phyloP scores from a whole-genome alignment of 2,888 invertebrate species.

The Troglohyphantes excavatus region DNA sequence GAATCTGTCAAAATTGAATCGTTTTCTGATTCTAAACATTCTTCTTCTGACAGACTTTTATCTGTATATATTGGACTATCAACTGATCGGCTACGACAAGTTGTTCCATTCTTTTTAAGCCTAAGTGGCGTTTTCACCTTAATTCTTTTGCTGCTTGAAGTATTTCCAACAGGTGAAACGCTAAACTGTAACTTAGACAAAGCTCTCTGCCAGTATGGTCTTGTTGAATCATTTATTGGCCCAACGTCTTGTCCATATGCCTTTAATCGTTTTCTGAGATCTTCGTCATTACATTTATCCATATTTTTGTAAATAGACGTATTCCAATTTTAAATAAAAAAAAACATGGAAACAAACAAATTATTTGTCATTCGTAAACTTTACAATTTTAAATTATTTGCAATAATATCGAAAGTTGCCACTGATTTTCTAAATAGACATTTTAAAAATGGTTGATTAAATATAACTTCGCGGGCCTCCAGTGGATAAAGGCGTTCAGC shows the following conservation, averaged over 20 bases:
- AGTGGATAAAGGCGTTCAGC: too few species aligned
- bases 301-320: background rate
- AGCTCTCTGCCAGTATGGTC: background rate
- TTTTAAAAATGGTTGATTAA: too few species aligned
- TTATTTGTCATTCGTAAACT: too few species aligned
- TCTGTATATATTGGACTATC: background rate
- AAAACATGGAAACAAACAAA: background rate
- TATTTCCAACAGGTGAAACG: too few species aligned
- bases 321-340: background rate
- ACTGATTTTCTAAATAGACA: too few species aligned
- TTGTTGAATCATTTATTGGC: background rate
- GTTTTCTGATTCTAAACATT: background rate
- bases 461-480: too few species aligned
- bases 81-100: background rate
- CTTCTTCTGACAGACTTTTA: background rate
- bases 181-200: background rate
- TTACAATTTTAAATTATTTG: too few species aligned
- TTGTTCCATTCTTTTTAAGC: background rate
- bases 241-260: conserved; percentile 4
- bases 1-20: background rate
- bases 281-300: conserved; percentile 14
- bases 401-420: too few species aligned
- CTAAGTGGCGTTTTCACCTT: too few species aligned
- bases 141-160: background rate
- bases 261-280: background rate